Evolutionary conservation across 2,888 invertebrate genomes (phyloP), one percentile per base, ranked within the genome.

Genomic region (Folsomia manolachei): DNA sequence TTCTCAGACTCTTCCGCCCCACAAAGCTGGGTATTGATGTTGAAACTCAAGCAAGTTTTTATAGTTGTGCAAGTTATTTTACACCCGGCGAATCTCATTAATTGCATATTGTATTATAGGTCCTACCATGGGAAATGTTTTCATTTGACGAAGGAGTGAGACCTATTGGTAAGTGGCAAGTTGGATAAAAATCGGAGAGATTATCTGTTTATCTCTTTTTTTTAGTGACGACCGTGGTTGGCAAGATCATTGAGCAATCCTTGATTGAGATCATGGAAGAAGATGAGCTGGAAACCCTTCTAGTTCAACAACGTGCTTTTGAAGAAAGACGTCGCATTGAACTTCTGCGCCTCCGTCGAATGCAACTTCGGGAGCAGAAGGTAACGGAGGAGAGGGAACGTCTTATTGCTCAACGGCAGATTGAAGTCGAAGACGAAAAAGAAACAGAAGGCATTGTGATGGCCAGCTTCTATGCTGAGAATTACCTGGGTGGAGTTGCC

Each of bases 121-220:
- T 96, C 76, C 88, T 89, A 81, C 92, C 93, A 1, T 95, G 94
- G 71, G 96, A 96, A 19, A 27, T 96, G 72, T 96, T 95, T 85
- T 92, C 95, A 86, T 96, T 94, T 85, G 95, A 96, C 84, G 85
- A 89, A 82, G 95, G 95, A 85, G 94, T 95, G 67, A 90, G 91
- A 83, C 94, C 95, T 1, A 90, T 96, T 77, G 87, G n/a, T n/a
- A n/a, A 73, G 19, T 52, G 60, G 19, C 26, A 63, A n/a, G 61
- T 73, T 21, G 23, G 60, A 21, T 14, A 26, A n/a, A n/a, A n/a
- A n/a, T n/a, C n/a, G n/a, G n/a, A n/a, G n/a, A n/a, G n/a, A n/a
- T n/a, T n/a, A n/a, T n/a, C n/a, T n/a, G n/a, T n/a, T n/a, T n/a
- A n/a, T n/a, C n/a, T n/a, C n/a, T n/a, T n/a, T n/a, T n/a, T n/a